Percentiles rank a stretch among this genome's conserved stretches.
These are phyloP conservation scores for Apus apus DNA, from an alignment of 2,113 vertebrate genomes.

Conservation along the genomic window DNA sequence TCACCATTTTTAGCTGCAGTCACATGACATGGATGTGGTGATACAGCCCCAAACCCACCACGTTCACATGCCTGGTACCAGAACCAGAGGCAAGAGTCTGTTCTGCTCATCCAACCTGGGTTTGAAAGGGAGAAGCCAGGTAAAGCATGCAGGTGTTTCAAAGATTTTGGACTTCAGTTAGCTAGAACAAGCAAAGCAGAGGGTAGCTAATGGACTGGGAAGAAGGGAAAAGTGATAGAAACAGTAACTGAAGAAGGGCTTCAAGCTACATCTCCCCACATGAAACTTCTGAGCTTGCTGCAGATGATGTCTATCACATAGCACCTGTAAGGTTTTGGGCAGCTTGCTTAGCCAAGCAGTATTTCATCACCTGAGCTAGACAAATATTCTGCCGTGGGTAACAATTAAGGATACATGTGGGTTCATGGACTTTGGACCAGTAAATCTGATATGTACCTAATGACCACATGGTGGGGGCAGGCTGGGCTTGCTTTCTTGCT, in stretches of 20 bases:
- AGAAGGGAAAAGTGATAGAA: background rate
- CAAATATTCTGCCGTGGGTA: background rate
- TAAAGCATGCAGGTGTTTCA: background rate
- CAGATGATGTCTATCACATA: background rate
- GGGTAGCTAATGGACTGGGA: background rate
- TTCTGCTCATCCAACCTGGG: background rate
- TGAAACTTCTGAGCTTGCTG: background rate
- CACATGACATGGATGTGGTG: background rate
- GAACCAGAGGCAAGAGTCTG: background rate
- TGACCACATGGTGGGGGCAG: background rate
- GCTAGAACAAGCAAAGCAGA: background rate
- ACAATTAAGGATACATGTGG: background rate
- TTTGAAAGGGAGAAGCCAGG: background rate
- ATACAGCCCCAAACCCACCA: background rate
- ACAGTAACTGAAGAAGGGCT: background rate
- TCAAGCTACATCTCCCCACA: background rate
- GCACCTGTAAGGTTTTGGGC: background rate
- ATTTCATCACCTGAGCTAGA: background rate
- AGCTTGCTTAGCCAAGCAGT: background rate
- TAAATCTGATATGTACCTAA: background rate
- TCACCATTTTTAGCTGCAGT: rapidly evolving
- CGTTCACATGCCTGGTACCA: background rate
- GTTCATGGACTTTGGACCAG: background rate
- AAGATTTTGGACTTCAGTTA: background rate
- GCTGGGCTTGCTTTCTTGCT: background rate